Conservation (phyloP, 2,888 invertebrate species). For the Oscheius myriophilus region DNA sequence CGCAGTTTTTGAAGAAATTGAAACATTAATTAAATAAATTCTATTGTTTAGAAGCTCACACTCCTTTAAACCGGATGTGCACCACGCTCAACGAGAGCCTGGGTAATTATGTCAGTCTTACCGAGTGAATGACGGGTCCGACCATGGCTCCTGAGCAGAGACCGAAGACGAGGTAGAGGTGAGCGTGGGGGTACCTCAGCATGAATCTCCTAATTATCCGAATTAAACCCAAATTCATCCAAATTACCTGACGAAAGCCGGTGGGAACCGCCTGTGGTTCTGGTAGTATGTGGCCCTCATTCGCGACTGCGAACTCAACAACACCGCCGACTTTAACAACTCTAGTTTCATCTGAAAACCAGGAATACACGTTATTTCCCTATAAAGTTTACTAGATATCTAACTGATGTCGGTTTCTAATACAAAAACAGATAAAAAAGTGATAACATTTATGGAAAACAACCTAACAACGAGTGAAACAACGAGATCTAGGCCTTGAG, state of each 20-base stretch:
- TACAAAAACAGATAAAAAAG: neutral
- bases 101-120: conserved; percentile 29
- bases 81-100: too few species aligned
- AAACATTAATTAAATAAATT: conserved; percentile 10
- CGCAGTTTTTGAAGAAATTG: too few species aligned
- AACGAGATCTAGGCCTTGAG: neutral
- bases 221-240: neutral
- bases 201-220: conserved; percentile 43
- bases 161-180: conserved; percentile 47
- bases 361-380: neutral
- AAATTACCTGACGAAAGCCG: conserved; percentile 48
- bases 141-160: conserved; percentile 54
- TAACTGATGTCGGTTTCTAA: neutral
- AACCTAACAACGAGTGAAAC: conserved; percentile 7
- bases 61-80: too few species aligned
- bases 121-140: conserved; percentile 48
- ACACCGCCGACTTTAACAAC: neutral
- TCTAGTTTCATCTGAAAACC: conserved; percentile 8
- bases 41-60: too few species aligned
- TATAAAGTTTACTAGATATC: neutral
- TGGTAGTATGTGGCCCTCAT: conserved; percentile 54
- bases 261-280: conserved; percentile 41
- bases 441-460: conserved; percentile 1
- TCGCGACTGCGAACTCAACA: conserved; percentile 14
- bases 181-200: conserved; percentile 54